phyloP scores from a whole-genome alignment of 2,113 vertebrate genomes.

The Colistium nudipinnis region DNA sequence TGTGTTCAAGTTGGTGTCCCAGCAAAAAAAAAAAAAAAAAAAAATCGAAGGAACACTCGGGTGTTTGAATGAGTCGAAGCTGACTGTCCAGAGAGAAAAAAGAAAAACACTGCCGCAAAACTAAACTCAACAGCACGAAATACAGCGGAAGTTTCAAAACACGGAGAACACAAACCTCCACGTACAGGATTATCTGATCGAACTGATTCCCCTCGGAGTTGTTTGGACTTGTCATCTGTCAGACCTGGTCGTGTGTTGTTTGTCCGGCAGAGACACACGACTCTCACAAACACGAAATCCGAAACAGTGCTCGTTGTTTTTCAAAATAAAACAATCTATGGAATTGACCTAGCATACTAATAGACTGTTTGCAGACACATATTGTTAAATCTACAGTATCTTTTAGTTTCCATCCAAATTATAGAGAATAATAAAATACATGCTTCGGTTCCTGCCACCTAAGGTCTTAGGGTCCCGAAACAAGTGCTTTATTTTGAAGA shows the following conservation, averaged over 20 bases:
- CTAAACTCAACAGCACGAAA: neutral
- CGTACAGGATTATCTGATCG: no score
- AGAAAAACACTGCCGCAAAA: neutral
- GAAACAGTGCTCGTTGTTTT: accelerated
- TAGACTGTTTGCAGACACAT: accelerated
- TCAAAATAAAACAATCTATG: conserved; percentile 38
- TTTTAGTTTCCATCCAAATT: accelerated
- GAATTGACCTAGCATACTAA: accelerated
- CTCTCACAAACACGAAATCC: neutral
- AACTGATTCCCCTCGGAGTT: no score
- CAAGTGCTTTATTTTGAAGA: conserved; percentile 30
- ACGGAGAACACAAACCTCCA: neutral
- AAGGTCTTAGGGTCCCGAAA: accelerated
- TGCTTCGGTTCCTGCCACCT: accelerated
- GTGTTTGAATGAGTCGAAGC: accelerated
- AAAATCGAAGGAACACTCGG: no score
- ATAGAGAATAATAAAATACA: accelerated
- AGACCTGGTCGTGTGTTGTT: accelerated
- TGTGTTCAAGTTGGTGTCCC: no score
- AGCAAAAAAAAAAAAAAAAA: no score
- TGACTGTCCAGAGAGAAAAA: neutral
- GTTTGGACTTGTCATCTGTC: neutral
- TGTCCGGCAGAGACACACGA: no score
- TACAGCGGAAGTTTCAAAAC: no score
- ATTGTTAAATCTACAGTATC: accelerated